Percentiles rank a stretch among this genome's conserved stretches.
phyloP scores from a whole-genome alignment of 2,797 vertebrate species.

The Peromyscus melanophrys region DNA sequence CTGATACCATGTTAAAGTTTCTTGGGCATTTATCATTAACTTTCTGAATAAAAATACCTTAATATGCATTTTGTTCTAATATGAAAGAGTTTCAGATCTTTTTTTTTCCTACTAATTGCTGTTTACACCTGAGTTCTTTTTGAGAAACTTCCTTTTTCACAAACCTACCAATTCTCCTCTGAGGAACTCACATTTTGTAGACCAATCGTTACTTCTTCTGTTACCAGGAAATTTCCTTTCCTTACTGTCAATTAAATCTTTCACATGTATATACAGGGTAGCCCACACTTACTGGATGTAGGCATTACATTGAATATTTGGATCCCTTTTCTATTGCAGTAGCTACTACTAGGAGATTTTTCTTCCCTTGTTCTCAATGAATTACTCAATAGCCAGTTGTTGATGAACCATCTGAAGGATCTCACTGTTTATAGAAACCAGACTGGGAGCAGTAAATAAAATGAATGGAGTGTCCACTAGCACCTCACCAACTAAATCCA shows the following conservation, averaged over 20 bases:
- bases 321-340: background rate
- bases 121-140: background rate
- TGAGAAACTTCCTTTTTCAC: no score
- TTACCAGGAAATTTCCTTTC: background rate
- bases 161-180: background rate
- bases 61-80: background rate
- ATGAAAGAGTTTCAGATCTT: background rate
- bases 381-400: background rate
- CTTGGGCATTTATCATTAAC: background rate
- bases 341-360: background rate
- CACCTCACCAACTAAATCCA: background rate
- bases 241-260: background rate
- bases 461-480: background rate
- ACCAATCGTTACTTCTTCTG: background rate
- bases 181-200: background rate
- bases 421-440: background rate
- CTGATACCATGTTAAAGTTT: background rate
- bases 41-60: background rate
- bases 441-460: background rate
- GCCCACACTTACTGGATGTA: no score
- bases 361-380: background rate
- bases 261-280: background rate
- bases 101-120: background rate
- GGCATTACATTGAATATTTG: background rate
- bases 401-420: background rate